phyloP scores from a whole-genome alignment of 2,113 vertebrate species.

The Nesogale talazaci region DNA sequence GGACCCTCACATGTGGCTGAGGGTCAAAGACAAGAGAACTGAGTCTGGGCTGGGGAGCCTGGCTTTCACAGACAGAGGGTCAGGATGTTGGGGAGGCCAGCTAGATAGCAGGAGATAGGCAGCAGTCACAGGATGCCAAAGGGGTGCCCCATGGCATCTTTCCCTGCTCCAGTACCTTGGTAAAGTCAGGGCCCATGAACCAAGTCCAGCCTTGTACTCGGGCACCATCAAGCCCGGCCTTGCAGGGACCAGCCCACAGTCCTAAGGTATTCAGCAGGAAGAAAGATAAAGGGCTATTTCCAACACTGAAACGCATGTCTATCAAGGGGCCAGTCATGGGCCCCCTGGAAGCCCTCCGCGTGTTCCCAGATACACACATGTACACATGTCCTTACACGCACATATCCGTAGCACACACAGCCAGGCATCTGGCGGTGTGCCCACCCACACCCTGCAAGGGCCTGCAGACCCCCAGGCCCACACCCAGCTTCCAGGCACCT shows the following conservation, averaged over 20 bases:
- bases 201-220: not conserved
- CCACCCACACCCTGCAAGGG: not conserved
- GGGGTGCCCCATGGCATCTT: not conserved
- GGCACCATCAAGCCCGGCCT: not conserved
- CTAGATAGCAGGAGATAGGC: not conserved
- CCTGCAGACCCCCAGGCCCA: rapidly evolving
- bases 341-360: rapidly evolving
- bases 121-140: rapidly evolving
- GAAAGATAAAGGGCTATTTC: not conserved
- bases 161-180: not conserved
- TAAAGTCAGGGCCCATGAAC: not conserved
- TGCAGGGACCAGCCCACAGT: not conserved
- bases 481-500: not conserved
- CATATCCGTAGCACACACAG: not conserved
- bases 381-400: not conserved
- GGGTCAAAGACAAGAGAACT: not conserved
- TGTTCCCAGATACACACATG: not conserved
- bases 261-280: too few relatives aligned
- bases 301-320: not conserved
- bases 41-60: too few relatives aligned
- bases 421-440: not conserved
- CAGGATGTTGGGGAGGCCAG: not conserved
- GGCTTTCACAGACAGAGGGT: not conserved
- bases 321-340: not conserved
- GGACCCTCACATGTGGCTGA: not conserved